Base-by-base conservation (phyloP, 2,888 invertebrate genomes). In the Trichopoda pennipes region DNA sequence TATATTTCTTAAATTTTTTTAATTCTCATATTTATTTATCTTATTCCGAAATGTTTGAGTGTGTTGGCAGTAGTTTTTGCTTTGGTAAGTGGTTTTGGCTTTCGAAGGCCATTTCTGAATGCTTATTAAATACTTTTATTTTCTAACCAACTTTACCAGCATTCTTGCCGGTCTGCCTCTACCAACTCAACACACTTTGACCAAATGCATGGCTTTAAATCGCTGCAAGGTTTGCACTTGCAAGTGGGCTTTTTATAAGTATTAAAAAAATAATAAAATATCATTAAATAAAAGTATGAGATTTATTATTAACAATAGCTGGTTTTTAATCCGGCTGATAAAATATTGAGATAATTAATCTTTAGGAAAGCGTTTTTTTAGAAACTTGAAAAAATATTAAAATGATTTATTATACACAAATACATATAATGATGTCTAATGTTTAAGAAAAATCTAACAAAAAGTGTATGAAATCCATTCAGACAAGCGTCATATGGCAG, bases 41-140 rank as follows among this genome's bases (percentile, higher is more conserved):
- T 17, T 53, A 0, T 66, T 66, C 38, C 38, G 49, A 56, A 53
- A 55, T 16, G 1, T 49, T 9, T 53, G 19, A 63, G 12, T 47
- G 21, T 55, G 55, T 63, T 70, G 77, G 53, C 56, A 38, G 47
- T 49, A 58, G 53, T 49, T 44, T 42, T 38, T 56, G 73, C 53
- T 78, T 74, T 64, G 53, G 61, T 68, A 76, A 82, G 72, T 76
- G 75, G 79, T 83, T 83, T 79, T 68, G 61, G 70, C 83, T 76
- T 53, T 68, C 70, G 83, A 84, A 84, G 83, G 84, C 79, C 84
- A 76, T 63, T 79, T 83, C 81, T 79, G 84, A 83, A 81, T 79
- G 84, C 76, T 78, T 84, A 61, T 73, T 76, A 38, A 66, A 78
- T 77, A 64, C 42, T 28, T 74, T 75, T 38, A 55, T 61, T 75